Conservation (phyloP, 2,797 vertebrate species). For the Micrastur ruficollis region DNA sequence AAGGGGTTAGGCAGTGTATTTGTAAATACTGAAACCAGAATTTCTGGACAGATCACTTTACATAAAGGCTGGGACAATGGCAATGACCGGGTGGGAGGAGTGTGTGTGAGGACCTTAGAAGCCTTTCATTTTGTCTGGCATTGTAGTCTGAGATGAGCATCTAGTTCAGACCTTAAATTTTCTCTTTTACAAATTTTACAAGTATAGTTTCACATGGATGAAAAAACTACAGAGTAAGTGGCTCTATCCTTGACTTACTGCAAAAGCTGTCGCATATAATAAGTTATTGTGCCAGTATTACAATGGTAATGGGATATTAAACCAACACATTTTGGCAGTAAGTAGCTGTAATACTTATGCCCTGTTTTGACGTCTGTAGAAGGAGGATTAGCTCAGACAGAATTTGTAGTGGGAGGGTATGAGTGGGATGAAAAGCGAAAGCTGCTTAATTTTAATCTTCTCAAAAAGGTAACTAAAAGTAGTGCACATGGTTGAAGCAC, state of each 20-base stretch:
- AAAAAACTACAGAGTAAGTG: background rate
- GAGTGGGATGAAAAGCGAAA: slow-evolving; percentile 57
- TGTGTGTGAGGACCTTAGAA: background rate
- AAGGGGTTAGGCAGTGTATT: background rate
- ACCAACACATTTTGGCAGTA: slow-evolving; percentile 27
- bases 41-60: background rate
- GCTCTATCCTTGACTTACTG: slow-evolving; percentile 25
- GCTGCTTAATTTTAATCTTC: slow-evolving; percentile 65
- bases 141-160: background rate
- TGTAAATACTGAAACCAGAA: background rate
- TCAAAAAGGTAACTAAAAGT: slow-evolving; percentile 51
- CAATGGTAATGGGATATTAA: slow-evolving; percentile 55
- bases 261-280: slow-evolving; percentile 24
- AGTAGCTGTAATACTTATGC: slow-evolving; percentile 38
- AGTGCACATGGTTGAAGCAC: background rate
- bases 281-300: slow-evolving; percentile 49
- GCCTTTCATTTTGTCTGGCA: background rate
- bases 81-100: background rate
- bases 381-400: slow-evolving; percentile 51
- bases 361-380: slow-evolving; percentile 51
- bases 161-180: background rate
- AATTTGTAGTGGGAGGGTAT: slow-evolving; percentile 41
- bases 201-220: background rate
- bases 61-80: background rate
- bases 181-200: background rate